phyloP scores from a whole-genome alignment of 2,797 vertebrate genomes.

The Leucoraja ocellata region DNA sequence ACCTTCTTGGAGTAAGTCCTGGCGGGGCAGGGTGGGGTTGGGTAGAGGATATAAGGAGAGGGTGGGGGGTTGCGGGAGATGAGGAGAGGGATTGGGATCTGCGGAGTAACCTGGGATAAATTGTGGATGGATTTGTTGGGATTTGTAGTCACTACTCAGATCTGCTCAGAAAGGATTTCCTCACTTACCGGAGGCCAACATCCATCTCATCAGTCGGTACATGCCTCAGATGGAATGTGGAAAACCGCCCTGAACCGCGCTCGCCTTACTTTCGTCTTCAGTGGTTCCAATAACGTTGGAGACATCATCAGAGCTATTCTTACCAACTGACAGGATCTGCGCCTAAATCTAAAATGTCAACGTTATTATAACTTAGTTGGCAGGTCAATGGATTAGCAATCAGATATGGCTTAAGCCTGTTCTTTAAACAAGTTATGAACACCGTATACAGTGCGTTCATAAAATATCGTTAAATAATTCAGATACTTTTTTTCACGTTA shows the following conservation, averaged over 20 bases:
- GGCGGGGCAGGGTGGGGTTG: no score
- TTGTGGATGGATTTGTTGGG: background rate
- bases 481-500: background rate
- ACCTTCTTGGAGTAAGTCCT: background rate
- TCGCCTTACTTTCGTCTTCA: background rate
- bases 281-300: background rate
- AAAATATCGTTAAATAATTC: background rate
- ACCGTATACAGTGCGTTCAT: background rate
- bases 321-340: background rate
- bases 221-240: background rate
- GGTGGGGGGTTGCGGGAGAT: no score
- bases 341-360: background rate
- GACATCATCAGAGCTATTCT: background rate
- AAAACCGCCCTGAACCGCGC: background rate
- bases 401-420: background rate
- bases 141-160: background rate
- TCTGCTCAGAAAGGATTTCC: background rate
- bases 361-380: background rate
- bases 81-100: no score
- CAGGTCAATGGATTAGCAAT: background rate
- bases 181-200: background rate
- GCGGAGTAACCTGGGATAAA: background rate
- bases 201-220: no score
- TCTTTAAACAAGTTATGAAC: background rate
- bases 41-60: no score